Evolutionary conservation across 2,888 invertebrate species (phyloP), one percentile per base, ranked within the genome.

Genomic region (Chesias legatella): DNA sequence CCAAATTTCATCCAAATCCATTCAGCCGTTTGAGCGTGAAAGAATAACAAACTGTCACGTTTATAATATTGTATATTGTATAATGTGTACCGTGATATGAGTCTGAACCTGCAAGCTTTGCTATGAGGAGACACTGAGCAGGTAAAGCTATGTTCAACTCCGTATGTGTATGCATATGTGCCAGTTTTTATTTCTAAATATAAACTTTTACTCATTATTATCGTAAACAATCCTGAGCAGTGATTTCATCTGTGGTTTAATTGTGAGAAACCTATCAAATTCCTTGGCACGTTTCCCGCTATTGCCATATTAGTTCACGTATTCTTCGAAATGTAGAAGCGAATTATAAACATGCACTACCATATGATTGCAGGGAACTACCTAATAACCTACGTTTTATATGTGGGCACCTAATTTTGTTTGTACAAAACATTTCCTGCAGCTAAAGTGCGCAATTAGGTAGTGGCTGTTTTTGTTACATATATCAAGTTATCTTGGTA

Each of bases 361-460:
- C 53, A 37, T 35, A 34, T 53, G 56, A 60, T 57, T 43, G 56
- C 26, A 50, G 35, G 37, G 53, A 52, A 46, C 50, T 43, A 10
- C 17, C 28, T 7, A n/a, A n/a, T n/a, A n/a, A n/a, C n/a, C 43
- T 45, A 38, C 42, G 27, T 51, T 48, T 53, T 39, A 46, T 45
- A 48, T 37, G 48, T 51, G 26, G 24, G 35, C 33, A 31, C 43
- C 51, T 51, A 56, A 62, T 58, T 63, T 63, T 57, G 56, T 65
- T 59, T 59, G 56, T 56, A 59, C 56, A 52, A 60, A 64, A 58
- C 51, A 65, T 68, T 72, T 73, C 70, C 68, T 72, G 67, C 59
- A 60, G 55, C 53, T 58, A 57, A 65, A 67, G 58, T 65, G 65
- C 56, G 66, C 67, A 68, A 69, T 73, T 67, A n/a, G n/a, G n/a